Evolutionary conservation across 2,113 vertebrate genomes (phyloP).

Genomic region (Xenopus laevis): DNA sequence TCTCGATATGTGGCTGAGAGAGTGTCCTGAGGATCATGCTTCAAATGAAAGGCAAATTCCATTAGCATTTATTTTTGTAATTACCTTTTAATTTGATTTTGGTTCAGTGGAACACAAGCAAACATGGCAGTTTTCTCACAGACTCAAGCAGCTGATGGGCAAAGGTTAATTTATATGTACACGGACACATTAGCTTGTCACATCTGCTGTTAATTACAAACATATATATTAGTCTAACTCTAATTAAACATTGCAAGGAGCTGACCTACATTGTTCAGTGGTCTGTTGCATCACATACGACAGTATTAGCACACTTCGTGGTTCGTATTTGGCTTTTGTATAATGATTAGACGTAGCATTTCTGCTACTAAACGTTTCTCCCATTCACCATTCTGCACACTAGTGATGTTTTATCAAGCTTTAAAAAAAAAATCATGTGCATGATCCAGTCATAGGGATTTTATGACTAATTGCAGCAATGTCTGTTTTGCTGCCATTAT

Average conservation of each 20-base stretch:
- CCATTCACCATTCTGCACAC: slow-evolving; percentile 55
- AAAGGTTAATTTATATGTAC: slow-evolving; percentile 88
- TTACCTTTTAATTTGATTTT: slow-evolving; percentile 76
- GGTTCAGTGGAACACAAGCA: slow-evolving; percentile 68
- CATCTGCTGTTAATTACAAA: slow-evolving; percentile 94
- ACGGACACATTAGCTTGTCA: slow-evolving; percentile 87
- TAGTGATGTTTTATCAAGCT: slow-evolving; percentile 64
- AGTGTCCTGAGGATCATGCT: slow-evolving; percentile 45
- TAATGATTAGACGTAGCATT: slow-evolving; percentile 65
- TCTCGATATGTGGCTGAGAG: slow-evolving; percentile 43
- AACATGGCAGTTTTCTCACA: slow-evolving; percentile 89
- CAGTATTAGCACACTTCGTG: slow-evolving; percentile 67
- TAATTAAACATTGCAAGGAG: slow-evolving; percentile 77
- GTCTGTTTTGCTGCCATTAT: slow-evolving; percentile 61
- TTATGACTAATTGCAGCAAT: slow-evolving; percentile 62
- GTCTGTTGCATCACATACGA: slow-evolving; percentile 66
- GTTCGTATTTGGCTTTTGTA: slow-evolving; percentile 62
- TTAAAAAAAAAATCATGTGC: slow-evolving; percentile 65
- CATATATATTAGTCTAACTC: slow-evolving; percentile 82
- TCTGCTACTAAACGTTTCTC: slow-evolving; percentile 62
- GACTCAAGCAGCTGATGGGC: slow-evolving; percentile 91
- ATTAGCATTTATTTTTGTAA: slow-evolving; percentile 92
- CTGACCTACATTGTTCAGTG: slow-evolving; percentile 77
- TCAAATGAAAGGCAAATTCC: slow-evolving; percentile 60
- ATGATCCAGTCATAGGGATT: slow-evolving; percentile 67